Conservation (phyloP, 2,113 vertebrate species). For the Genyomyrus donnyi region DNA sequence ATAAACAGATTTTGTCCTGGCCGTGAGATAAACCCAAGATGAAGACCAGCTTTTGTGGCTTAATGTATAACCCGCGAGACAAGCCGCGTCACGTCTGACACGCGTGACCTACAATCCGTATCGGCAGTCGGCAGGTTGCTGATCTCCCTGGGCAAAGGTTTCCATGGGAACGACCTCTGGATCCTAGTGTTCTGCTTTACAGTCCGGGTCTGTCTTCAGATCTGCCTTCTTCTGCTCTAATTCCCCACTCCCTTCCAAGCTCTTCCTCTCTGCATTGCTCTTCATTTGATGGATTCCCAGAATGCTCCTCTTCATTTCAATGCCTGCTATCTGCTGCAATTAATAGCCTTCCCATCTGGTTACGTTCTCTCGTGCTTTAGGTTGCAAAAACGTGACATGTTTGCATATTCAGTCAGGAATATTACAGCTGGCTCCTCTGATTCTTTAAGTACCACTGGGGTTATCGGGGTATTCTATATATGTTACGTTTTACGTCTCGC, state of each 20-base stretch:
- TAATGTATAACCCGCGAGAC: conserved; percentile 58
- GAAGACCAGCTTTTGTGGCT: conserved; percentile 49
- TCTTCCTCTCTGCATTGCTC: background rate
- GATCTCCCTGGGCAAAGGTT: conserved; percentile 63
- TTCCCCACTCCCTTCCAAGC: conserved; percentile 39
- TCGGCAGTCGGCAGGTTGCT: conserved; percentile 51
- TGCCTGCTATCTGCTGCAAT: conserved; percentile 9
- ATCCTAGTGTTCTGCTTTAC: conserved; percentile 45
- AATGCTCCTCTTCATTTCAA: conserved; percentile 7
- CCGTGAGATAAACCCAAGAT: conserved; percentile 18
- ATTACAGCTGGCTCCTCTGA: background rate
- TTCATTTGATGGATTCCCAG: background rate
- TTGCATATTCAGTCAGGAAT: background rate
- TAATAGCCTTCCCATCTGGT: background rate
- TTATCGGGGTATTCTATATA: background rate
- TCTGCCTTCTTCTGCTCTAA: conserved; percentile 64
- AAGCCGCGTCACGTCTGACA: conserved; percentile 67
- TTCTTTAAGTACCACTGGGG: background rate
- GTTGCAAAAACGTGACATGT: background rate
- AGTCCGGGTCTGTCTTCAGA: conserved; percentile 44
- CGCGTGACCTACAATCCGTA: conserved; percentile 69
- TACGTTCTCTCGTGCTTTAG: background rate
- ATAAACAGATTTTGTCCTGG: background rate
- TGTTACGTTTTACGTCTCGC: background rate
- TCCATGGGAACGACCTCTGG: conserved; percentile 66